phyloP scores from a whole-genome alignment of 2,113 vertebrate species.

The Ptilorrhoa leucosticta region DNA sequence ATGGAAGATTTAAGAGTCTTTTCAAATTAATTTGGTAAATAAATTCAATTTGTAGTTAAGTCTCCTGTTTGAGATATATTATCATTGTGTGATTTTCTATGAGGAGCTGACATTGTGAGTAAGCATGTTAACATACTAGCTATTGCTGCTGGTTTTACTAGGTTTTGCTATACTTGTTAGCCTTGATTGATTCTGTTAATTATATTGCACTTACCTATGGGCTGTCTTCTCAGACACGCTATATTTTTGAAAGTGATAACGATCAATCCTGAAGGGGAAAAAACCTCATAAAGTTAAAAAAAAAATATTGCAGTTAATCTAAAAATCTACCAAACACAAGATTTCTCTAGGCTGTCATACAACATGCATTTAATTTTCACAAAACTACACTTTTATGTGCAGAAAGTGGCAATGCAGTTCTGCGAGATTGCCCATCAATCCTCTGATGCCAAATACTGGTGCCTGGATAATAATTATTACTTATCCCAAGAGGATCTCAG shows the following conservation, averaged over 20 bases:
- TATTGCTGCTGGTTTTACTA: background rate
- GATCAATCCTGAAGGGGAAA: background rate
- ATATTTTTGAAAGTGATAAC: background rate
- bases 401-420: background rate
- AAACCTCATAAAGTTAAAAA: background rate
- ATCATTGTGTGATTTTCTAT: background rate
- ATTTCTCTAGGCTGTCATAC: background rate
- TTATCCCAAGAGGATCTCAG: background rate
- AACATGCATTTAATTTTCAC: background rate
- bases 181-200: background rate
- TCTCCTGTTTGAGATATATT: accelerated
- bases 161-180: background rate
- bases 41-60: background rate
- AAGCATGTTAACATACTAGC: background rate
- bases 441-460: background rate
- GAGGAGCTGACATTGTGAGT: background rate
- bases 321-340: background rate
- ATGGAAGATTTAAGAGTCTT: background rate
- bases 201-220: background rate
- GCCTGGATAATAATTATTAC: background rate
- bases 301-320: background rate
- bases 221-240: background rate
- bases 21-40: background rate
- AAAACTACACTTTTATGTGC: background rate
- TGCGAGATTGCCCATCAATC: background rate